A percentile compares a stretch with the other conserved stretches of the same genome.
These are phyloP conservation scores for Chlorops oryzae DNA, from an alignment of 1,140 invertebrate species.

Conservation along the genomic window DNA sequence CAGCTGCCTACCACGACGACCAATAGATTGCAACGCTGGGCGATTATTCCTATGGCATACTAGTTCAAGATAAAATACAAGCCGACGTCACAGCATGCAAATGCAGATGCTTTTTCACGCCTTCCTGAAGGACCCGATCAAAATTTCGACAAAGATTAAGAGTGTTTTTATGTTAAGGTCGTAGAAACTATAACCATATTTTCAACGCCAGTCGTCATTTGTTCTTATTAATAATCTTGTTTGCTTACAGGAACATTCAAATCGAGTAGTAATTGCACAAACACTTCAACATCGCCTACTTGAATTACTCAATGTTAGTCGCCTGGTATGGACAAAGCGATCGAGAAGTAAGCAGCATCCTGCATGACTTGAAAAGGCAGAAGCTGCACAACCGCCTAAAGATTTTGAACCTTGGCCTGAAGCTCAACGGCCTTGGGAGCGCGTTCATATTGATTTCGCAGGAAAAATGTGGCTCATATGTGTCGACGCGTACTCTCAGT, in stretches of 20 bases:
- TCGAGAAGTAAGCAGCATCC: constrained; percentile 25
- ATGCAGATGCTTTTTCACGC: constrained; percentile 9
- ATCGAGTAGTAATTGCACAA: constrained; percentile 47
- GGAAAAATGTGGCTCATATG: constrained; percentile 16
- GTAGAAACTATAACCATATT: constrained; percentile 5
- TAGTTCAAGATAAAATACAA: constrained; percentile 13
- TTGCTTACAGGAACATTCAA: no score
- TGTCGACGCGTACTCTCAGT: constrained; percentile 19
- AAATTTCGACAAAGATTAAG: constrained; percentile 14
- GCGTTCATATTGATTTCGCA: constrained; percentile 27
- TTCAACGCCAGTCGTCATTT: constrained; percentile 6
- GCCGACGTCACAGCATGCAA: constrained; percentile 7
- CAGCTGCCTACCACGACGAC: constrained; percentile 10
- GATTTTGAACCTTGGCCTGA: constrained; percentile 8
- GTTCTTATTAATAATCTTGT: no score
- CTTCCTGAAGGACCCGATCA: constrained; percentile 4
- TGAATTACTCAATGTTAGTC: constrained; percentile 51
- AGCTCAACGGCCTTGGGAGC: constrained; percentile 20
- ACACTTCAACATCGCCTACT: constrained; percentile 49
- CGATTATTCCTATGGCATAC: constrained; percentile 13
- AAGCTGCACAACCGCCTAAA: constrained; percentile 6
- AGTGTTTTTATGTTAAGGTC: constrained; percentile 12
- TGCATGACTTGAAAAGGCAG: constrained; percentile 12
- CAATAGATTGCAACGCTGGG: constrained; percentile 13
- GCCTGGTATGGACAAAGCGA: constrained; percentile 48